These are phyloP conservation scores for Drosophila albomicans DNA, from an alignment of 1,140 invertebrate genomes.

Conservation along the genomic window DNA sequence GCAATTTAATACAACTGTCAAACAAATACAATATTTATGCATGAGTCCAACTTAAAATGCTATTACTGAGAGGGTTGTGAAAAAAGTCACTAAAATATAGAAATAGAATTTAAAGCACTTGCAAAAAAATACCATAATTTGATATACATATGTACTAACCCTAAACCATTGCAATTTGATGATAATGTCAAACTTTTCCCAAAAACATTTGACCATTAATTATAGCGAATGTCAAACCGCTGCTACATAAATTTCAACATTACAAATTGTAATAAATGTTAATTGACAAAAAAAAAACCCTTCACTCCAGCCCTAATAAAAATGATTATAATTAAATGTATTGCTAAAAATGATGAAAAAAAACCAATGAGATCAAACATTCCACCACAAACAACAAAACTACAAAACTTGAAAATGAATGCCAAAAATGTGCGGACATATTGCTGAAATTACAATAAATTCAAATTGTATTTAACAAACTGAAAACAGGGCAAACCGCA, in stretches of 20 bases:
- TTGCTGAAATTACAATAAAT: constrained; percentile 45
- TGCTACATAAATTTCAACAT: constrained; percentile 27
- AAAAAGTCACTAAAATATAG: too few relatives aligned
- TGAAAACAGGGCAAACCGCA: constrained; percentile 42
- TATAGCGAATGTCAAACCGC: constrained; percentile 27
- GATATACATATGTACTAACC: too few relatives aligned
- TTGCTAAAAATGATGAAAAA: neutral
- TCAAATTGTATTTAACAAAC: constrained; percentile 31
- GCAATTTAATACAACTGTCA: too few relatives aligned
- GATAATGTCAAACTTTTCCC: neutral
- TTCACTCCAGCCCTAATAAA: constrained; percentile 16
- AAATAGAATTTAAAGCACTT: too few relatives aligned
- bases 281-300: constrained; percentile 48
- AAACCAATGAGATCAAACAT: constrained; percentile 18
- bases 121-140: too few relatives aligned
- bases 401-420: constrained; percentile 20
- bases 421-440: constrained; percentile 21
- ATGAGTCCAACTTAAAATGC: too few relatives aligned
- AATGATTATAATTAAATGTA: constrained; percentile 52
- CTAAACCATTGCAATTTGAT: too few relatives aligned
- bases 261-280: constrained; percentile 53
- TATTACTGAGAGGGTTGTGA: too few relatives aligned
- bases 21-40: too few relatives aligned
- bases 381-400: constrained; percentile 10
- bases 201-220: constrained; percentile 38